Evolutionary conservation across 2,797 vertebrate genomes (phyloP).

Genomic region (Acanthornis magna): DNA sequence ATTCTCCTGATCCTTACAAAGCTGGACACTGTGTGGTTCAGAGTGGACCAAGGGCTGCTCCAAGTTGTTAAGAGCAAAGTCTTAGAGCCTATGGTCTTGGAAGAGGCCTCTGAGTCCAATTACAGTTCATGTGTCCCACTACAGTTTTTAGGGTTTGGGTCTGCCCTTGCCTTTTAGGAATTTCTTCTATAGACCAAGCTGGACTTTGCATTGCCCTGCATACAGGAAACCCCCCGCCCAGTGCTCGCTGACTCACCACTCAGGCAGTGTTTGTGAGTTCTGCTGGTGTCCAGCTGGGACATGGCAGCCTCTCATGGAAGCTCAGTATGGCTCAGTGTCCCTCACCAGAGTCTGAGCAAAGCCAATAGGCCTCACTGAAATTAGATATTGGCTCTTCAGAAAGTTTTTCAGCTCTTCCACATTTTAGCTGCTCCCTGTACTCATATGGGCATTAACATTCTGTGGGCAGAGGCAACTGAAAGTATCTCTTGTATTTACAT

Average conservation of each 20-base stretch:
- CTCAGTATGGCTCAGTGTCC: neutral
- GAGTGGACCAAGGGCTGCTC: neutral
- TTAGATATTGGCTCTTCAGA: neutral
- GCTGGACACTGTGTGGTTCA: neutral
- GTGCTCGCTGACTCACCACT: fast-evolving
- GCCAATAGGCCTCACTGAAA: neutral
- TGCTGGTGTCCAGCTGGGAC: neutral
- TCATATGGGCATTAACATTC: neutral
- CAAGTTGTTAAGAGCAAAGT: neutral
- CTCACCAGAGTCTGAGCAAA: neutral
- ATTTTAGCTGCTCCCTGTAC: neutral
- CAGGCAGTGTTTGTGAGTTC: neutral
- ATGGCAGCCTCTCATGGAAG: neutral
- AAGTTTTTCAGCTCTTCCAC: neutral
- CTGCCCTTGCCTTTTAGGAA: neutral
- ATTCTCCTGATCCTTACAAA: neutral
- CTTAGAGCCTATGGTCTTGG: neutral
- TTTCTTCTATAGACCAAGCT: neutral
- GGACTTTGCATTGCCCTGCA: neutral
- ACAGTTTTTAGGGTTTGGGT: neutral
- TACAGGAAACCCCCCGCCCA: neutral
- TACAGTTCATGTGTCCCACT: neutral
- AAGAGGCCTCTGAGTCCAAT: neutral
- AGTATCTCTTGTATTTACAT: neutral
- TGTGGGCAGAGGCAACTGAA: neutral